A percentile compares a stretch with the other conserved stretches of the same genome.
Evolutionary conservation across 2,797 vertebrate genomes (phyloP).

Genomic region (Corythornis leucogaster): DNA sequence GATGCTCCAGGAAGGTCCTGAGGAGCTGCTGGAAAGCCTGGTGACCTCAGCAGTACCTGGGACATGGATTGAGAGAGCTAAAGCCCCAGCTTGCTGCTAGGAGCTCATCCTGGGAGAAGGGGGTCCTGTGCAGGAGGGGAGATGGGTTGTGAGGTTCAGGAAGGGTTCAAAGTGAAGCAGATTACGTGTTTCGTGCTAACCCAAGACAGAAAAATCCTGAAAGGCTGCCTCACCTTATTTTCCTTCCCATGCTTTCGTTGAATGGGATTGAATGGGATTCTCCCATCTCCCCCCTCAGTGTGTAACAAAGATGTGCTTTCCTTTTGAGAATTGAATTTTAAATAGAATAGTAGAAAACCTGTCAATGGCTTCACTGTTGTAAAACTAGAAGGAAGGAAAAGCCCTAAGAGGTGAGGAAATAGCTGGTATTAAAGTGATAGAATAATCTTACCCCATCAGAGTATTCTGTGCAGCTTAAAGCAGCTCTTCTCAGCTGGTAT

Average conservation of each 20-base stretch:
- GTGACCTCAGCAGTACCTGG: neutral
- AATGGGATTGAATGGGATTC: neutral
- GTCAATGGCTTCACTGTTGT: slow-evolving; percentile 2
- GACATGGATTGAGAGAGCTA: fast-evolving
- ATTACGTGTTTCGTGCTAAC: fast-evolving
- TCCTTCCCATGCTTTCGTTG: neutral
- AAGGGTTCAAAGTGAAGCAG: neutral
- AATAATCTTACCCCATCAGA: neutral
- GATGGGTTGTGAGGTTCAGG: fast-evolving
- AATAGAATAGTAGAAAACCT: neutral
- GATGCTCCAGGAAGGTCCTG: neutral
- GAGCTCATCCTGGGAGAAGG: neutral
- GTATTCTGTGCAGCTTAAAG: slow-evolving; percentile 1
- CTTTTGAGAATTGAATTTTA: slow-evolving; percentile 37
- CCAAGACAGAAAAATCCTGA: neutral
- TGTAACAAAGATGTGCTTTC: neutral
- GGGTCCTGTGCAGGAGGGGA: neutral
- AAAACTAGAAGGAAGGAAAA: slow-evolving; percentile 15
- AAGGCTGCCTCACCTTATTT: neutral
- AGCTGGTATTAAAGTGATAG: slow-evolving; percentile 31
- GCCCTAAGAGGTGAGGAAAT: slow-evolving; percentile 48
- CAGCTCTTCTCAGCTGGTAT: neutral
- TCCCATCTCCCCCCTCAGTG: neutral
- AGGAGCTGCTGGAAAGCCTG: neutral
- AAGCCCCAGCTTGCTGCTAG: fast-evolving